A percentile compares a stretch with the other conserved stretches of the same genome.
Evolutionary conservation across 2,888 invertebrate genomes (phyloP).

Genomic region (Doris montereyensis): DNA sequence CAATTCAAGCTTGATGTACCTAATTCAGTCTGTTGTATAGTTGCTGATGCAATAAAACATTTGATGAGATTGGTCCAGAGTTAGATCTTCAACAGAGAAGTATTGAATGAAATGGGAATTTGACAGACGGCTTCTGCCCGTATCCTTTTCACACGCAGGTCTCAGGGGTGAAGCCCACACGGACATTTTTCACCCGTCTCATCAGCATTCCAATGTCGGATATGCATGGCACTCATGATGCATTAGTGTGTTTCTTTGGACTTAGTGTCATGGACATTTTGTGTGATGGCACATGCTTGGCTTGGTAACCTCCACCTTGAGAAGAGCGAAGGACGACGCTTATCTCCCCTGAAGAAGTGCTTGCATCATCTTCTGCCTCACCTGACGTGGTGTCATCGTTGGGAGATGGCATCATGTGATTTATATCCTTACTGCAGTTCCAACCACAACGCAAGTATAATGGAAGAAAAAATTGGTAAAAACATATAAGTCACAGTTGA

Average conservation of each 20-base stretch:
- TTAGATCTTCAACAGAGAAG: too few relatives aligned
- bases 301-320: conserved; percentile 5
- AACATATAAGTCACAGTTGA: too few relatives aligned
- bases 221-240: conserved; percentile 54
- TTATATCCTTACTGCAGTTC: conserved; percentile 59
- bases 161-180: conserved; percentile 64
- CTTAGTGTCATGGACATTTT: conserved; percentile 26
- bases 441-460: neutral
- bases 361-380: conserved; percentile 40
- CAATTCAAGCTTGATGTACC: too few relatives aligned
- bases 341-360: conserved; percentile 37
- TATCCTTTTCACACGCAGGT: conserved; percentile 57
- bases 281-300: conserved; percentile 26
- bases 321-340: conserved; percentile 43
- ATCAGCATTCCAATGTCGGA: conserved; percentile 64
- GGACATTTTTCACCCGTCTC: conserved; percentile 64
- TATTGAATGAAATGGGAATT: too few relatives aligned
- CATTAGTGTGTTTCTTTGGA: neutral
- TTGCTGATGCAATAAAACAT: too few relatives aligned
- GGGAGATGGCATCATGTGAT: conserved; percentile 58
- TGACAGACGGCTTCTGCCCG: too few relatives aligned
- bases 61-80: too few relatives aligned
- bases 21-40: too few relatives aligned
- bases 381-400: conserved; percentile 47
- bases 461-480: neutral